Conservation (phyloP, 23 tunicate species). For the Ciona savignyi region DNA sequence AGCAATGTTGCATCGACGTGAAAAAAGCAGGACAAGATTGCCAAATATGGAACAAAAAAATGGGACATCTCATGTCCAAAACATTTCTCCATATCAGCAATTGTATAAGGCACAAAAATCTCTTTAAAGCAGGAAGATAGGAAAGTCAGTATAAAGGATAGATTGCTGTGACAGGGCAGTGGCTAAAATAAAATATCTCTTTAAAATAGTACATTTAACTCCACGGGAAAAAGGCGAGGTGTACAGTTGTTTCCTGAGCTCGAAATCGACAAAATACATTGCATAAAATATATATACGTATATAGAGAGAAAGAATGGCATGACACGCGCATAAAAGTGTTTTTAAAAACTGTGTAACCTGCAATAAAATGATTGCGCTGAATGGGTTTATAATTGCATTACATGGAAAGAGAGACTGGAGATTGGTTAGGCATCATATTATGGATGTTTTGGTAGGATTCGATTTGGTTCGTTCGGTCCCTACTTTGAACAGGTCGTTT, state of each 20-base stretch:
- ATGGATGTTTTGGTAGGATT: background rate
- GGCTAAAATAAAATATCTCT: background rate
- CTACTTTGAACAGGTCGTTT: background rate
- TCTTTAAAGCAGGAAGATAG: background rate
- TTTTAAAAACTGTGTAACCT: too few species aligned
- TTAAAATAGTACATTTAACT: background rate
- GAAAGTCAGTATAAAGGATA: background rate
- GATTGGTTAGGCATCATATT: background rate
- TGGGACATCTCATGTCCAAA: too few species aligned
- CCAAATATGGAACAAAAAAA: too few species aligned
- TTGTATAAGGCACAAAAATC: background rate
- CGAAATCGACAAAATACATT: background rate
- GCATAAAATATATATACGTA: too few species aligned
- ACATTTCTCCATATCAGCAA: too few species aligned
- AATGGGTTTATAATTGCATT: too few species aligned
- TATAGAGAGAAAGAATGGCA: too few species aligned
- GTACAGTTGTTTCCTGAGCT: background rate
- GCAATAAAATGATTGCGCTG: too few species aligned
- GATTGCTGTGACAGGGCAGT: background rate
- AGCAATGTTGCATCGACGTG: too few species aligned
- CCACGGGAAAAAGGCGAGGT: slow-evolving; percentile 1
- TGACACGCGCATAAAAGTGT: too few species aligned
- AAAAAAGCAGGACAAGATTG: too few species aligned
- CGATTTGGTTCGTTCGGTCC: background rate
- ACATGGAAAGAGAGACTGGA: background rate